Percentiles rank a stretch among this genome's conserved stretches.
Conservation (phyloP, 2,888 invertebrate species). For the Nebria salina region DNA sequence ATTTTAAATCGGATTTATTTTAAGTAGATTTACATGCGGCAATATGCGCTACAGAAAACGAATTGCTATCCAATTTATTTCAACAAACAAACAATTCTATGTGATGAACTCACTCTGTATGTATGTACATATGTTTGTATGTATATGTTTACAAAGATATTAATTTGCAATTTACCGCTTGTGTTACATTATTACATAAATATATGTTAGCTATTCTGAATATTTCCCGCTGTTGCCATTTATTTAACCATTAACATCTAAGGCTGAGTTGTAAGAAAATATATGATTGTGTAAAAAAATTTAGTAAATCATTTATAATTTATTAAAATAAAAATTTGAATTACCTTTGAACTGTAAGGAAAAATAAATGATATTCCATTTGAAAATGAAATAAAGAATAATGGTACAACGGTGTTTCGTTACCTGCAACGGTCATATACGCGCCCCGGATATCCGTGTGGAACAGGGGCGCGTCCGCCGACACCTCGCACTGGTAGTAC, state of each 20-base stretch:
- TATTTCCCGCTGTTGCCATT: background rate
- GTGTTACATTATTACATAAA: background rate
- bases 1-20: constrained; percentile 43
- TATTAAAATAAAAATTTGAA: too few relatives aligned
- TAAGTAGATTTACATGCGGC: constrained; percentile 37
- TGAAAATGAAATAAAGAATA: background rate
- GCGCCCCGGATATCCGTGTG: constrained; percentile 61
- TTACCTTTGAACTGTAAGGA: background rate
- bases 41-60: constrained; percentile 10
- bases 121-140: too few relatives aligned
- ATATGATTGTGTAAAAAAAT: too few relatives aligned
- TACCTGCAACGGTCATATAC: constrained; percentile 62
- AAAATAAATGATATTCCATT: background rate
- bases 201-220: background rate
- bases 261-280: too few relatives aligned
- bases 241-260: too few relatives aligned
- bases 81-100: background rate
- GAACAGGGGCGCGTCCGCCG: constrained; percentile 62
- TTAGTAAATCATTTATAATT: too few relatives aligned
- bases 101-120: background rate
- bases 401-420: constrained; percentile 42
- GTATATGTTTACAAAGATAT: background rate
- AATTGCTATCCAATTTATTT: constrained; percentile 1
- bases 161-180: background rate
- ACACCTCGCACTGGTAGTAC: constrained; percentile 63